Evolutionary conservation across 2,797 vertebrate genomes (phyloP).

Genomic region (Poeciliopsis infans): DNA sequence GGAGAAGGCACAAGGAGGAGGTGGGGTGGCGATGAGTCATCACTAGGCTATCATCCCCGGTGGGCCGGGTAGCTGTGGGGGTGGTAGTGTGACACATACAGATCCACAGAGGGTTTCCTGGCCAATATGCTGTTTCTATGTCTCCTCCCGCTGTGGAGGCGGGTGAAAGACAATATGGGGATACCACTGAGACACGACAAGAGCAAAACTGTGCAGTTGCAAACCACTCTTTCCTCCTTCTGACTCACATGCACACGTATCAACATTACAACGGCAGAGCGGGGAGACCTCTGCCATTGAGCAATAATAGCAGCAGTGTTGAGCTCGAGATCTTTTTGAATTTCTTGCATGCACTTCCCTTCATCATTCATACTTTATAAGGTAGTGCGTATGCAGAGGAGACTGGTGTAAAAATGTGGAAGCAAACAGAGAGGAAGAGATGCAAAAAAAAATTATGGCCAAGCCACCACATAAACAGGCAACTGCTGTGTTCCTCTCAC

Average conservation of each 20-base stretch:
- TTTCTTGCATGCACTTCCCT: constrained; percentile 20
- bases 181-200: constrained; percentile 49
- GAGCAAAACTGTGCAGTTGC: constrained; percentile 18
- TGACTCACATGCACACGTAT: neutral
- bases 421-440: constrained; percentile 27
- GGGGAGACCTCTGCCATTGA: constrained; percentile 26
- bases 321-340: neutral
- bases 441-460: constrained; percentile 18
- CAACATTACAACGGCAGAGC: constrained; percentile 25
- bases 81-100: constrained; percentile 68
- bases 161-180: constrained; percentile 63
- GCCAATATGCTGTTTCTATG: constrained; percentile 44
- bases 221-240: neutral
- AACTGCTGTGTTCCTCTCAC: constrained; percentile 8
- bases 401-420: constrained; percentile 24
- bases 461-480: neutral
- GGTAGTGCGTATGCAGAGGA: constrained; percentile 31
- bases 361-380: constrained; percentile 68
- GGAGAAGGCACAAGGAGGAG: constrained; percentile 30
- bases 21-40: constrained; percentile 70
- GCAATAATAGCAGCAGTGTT: neutral
- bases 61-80: constrained; percentile 69
- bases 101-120: constrained; percentile 44
- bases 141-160: constrained; percentile 63
- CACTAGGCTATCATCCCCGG: constrained; percentile 56